Percentiles rank a stretch among this genome's conserved stretches.
Evolutionary conservation across 2,113 vertebrate genomes (phyloP).

Genomic region (Amblyopsis rosae): DNA sequence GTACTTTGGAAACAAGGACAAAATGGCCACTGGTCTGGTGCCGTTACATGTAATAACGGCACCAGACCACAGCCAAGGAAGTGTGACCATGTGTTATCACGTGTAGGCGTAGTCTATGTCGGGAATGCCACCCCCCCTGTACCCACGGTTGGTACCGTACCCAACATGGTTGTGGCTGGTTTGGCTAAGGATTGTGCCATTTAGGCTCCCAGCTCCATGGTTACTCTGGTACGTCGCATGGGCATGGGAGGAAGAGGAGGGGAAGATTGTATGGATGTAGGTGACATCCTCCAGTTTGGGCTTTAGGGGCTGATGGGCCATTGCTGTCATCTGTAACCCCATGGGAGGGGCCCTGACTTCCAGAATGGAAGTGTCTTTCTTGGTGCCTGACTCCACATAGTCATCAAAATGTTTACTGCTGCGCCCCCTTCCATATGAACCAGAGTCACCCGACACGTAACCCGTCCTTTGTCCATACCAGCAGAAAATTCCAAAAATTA

Average conservation of each 20-base stretch:
- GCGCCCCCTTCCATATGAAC: conserved; percentile 75
- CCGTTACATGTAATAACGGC: conserved; percentile 50
- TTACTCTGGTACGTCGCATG: conserved; percentile 84
- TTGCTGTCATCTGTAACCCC: conserved; percentile 89
- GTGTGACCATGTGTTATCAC: conserved; percentile 73
- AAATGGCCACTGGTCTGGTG: conserved; percentile 59
- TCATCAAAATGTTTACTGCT: conserved; percentile 84
- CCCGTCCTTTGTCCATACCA: conserved; percentile 88
- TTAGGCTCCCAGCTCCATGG: conserved; percentile 80
- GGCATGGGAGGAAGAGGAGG: conserved; percentile 86
- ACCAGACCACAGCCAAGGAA: conserved; percentile 54
- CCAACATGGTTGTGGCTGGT: conserved; percentile 73
- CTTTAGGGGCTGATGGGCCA: conserved; percentile 84
- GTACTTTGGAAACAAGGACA: conserved; percentile 81
- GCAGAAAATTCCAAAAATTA: conserved; percentile 89
- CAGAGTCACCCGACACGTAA: conserved; percentile 80
- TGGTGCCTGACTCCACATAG: conserved; percentile 91
- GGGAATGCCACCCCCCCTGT: conserved; percentile 88
- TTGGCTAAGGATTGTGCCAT: conserved; percentile 76
- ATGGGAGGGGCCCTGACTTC: conserved; percentile 84
- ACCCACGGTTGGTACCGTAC: conserved; percentile 88
- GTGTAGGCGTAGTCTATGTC: conserved; percentile 90
- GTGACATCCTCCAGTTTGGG: conserved; percentile 87
- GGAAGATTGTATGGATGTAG: conserved; percentile 92
- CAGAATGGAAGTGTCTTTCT: conserved; percentile 93